Base-by-base conservation (phyloP, 2,113 vertebrate genomes). In the Pimephales promelas region DNA sequence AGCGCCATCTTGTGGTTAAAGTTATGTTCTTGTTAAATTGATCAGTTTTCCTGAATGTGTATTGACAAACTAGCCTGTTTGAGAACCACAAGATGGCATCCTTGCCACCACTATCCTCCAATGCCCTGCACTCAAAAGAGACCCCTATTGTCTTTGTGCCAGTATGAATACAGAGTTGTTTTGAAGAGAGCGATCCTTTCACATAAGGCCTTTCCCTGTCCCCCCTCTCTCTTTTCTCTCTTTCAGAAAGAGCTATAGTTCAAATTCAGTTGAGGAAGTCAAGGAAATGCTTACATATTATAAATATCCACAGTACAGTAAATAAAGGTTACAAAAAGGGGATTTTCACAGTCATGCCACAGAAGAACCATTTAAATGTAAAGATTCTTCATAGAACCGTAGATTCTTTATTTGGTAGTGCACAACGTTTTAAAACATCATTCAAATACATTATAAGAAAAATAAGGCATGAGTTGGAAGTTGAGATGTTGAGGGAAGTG, bases 1-100 rank as follows among this genome's bases (percentile, higher is more conserved):
- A 13, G 77, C 54, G 14, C 66, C 18, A 45, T 81, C 68, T 73
- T 40, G 68, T 54, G 83, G 68, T 40, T 28, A 31, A 56, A 83
- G 1, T 72, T 8, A 22, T 24, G 11, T 4, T 34, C n/a, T 43
- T 45, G 5, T 34, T 45, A 3, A 43, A 10, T 40, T 24, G 0
- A 61, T n/a, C 22, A 10, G 11, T 9, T 11, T 71, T 3, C 11
- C 34, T 40, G 49, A 49, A 49, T 5, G 47, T 49, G 47, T 5
- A 5, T 49, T 4, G 13, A 16, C 13, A 49, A 49, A 16, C 13
- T 49, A 49, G 40, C 40, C 40, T 47, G 43, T 47, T 20, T 57
- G 18, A 40, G 10, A 14, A 40, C 54, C 74, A 59, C 34, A 43
- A 59, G 74, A 77, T 31, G 74, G 54, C 57, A 64, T 22, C 10